Base-by-base conservation (phyloP, 2,888 invertebrate genomes). In the Drosophila macrothrix region DNA sequence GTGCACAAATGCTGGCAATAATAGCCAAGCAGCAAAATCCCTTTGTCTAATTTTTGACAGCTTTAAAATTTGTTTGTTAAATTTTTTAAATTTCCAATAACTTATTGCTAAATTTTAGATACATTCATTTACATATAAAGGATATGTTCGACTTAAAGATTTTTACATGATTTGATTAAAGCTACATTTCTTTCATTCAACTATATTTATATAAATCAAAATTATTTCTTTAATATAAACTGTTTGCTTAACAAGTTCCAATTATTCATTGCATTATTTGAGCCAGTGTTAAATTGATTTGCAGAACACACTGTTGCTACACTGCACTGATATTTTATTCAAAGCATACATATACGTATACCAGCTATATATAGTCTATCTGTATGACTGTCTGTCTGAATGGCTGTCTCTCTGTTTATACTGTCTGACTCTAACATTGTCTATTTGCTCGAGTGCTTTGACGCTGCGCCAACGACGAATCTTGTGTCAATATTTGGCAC, bases 401-500 rank as follows among this genome's bases (percentile, higher is more conserved):
- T 25, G 16, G 16, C 25, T 46, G 25, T 67, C 39, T 25, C 14
- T 35, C 22, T 16, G 43, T 56, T 31, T 49, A 28, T 37, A 37
- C 49, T 66, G 59, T 64, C 55, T 73, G 66, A 52, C 41, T 69
- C 59, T 64, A 69, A 55, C 78, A 75, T 85, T 73, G 80, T 82
- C 83, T 90, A 75, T 88, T 85, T 90, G 83, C 80, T 88, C 76
- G 85, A 85, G 85, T 80, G 76, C 85, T 80, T 72, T 87, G 88
- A 67, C 75, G 67, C 82, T 78, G 56, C 73, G 73, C 53, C 77
- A 58, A 68, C 78, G 63, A 62, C 73, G 84, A 78, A 84, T 84
- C 80, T 71, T 90, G 76, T 88, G 88, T 88, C 85, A 90, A 85
- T 85, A 85, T 83, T 82, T 88, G 83, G 88, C 85, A 84, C 66